Conservation (phyloP, 2,888 invertebrate genomes). For the Leptopterna dolabrata region DNA sequence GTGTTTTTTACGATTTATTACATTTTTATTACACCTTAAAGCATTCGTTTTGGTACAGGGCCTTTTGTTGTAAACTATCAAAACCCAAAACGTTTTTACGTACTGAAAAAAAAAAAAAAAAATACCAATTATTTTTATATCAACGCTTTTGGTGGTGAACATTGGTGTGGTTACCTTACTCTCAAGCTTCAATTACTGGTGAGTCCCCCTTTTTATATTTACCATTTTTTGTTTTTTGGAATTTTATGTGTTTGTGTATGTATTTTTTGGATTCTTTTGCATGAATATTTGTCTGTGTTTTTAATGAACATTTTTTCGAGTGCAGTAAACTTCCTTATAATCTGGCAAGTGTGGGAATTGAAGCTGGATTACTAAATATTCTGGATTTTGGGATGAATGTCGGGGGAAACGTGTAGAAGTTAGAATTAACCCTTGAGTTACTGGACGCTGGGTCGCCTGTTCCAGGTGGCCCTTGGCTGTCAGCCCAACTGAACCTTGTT, state of each 20-base stretch:
- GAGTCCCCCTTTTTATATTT: constrained; percentile 16
- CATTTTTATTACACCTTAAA: background rate
- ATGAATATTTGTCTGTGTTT: background rate
- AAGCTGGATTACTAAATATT: background rate
- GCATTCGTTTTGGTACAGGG: background rate
- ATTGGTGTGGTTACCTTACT: constrained; percentile 34
- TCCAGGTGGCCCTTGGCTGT: too few species aligned
- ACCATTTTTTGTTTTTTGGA: constrained; percentile 8
- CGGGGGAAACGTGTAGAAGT: too few species aligned
- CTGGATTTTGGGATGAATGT: too few species aligned
- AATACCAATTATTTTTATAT: background rate
- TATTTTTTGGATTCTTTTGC: constrained; percentile 1
- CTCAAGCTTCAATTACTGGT: constrained; percentile 31
- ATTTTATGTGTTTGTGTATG: constrained; percentile 3
- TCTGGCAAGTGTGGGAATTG: too few species aligned
- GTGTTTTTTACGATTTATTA: background rate
- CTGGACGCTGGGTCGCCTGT: too few species aligned
- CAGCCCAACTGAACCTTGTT: too few species aligned
- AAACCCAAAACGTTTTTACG: background rate
- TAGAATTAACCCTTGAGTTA: background rate
- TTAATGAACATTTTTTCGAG: background rate
- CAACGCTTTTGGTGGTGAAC: constrained; percentile 44
- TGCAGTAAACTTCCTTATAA: background rate
- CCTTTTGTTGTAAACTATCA: background rate
- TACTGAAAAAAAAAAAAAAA: background rate